Evolutionary conservation across 2,113 vertebrate species (phyloP).

Genomic region (Vulpes ferrilata): DNA sequence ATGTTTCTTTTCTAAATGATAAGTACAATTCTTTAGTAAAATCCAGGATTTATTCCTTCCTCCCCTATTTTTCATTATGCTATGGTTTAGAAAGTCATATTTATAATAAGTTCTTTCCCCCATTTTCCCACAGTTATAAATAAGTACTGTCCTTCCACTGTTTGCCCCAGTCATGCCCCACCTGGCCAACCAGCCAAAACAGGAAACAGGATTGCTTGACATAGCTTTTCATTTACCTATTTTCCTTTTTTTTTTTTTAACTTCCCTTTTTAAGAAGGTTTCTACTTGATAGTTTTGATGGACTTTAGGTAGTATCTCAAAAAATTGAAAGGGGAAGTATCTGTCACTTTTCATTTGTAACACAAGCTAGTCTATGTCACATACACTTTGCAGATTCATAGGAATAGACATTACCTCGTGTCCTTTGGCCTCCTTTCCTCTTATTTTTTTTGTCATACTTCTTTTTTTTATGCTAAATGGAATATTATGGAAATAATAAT

Average conservation of each 20-base stretch:
- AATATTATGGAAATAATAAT: neutral
- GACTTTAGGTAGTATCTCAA: neutral
- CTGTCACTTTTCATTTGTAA: neutral
- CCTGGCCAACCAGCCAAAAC: neutral
- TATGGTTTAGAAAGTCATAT: neutral
- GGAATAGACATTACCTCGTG: neutral
- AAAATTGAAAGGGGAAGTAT: neutral
- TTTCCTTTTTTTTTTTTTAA: neutral
- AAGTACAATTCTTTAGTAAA: neutral
- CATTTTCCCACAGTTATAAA: neutral
- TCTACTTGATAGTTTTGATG: neutral
- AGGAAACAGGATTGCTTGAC: neutral
- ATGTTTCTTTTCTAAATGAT: slow-evolving; percentile 41
- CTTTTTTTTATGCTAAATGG: neutral
- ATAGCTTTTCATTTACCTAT: neutral
- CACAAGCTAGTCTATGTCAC: neutral
- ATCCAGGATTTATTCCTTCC: neutral
- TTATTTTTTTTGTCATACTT: neutral
- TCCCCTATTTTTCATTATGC: neutral
- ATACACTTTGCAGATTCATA: neutral
- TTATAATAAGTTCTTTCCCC: neutral
- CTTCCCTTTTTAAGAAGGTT: neutral
- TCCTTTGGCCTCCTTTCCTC: neutral
- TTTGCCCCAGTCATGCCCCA: accelerated
- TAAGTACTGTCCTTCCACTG: neutral